Conservation (phyloP, 1,140 invertebrate species). For the Zaprionus kolodkinae region DNA sequence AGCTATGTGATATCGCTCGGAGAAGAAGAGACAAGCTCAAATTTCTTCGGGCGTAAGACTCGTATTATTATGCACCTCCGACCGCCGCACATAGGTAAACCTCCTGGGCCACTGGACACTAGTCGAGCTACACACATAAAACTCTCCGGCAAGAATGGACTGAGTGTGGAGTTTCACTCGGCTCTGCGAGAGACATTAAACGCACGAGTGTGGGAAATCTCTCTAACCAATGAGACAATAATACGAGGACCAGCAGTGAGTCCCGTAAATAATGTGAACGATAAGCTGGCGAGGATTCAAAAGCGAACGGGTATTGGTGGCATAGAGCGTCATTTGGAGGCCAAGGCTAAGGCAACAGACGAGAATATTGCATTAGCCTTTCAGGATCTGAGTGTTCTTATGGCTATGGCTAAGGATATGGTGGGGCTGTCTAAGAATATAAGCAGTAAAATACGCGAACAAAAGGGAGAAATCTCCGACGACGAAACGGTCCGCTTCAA, state of each 20-base stretch:
- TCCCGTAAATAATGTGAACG: constrained; percentile 81
- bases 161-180: constrained; percentile 89
- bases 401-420: constrained; percentile 99
- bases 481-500: constrained; percentile 99
- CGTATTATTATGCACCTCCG: constrained; percentile 93
- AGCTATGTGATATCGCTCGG: constrained; percentile 90
- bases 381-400: constrained; percentile 96
- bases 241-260: constrained; percentile 50
- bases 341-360: constrained; percentile 95
- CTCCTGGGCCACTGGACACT: constrained; percentile 89
- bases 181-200: constrained; percentile 87
- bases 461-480: constrained; percentile 97
- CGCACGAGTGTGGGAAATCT: constrained; percentile 87
- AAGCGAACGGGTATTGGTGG: constrained; percentile 95
- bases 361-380: constrained; percentile 96
- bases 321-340: constrained; percentile 96
- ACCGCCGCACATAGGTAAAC: constrained; percentile 87
- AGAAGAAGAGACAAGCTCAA: constrained; percentile 90
- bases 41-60: constrained; percentile 91
- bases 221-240: constrained; percentile 50
- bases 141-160: constrained; percentile 94
- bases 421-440: constrained; percentile 96
- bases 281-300: constrained; percentile 84
- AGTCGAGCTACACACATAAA: constrained; percentile 92
- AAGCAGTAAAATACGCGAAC: constrained; percentile 96